Percentiles rank a stretch among this genome's conserved stretches.
phyloP scores from a whole-genome alignment of 2,797 vertebrate genomes.

The Coracias cyanogaster region DNA sequence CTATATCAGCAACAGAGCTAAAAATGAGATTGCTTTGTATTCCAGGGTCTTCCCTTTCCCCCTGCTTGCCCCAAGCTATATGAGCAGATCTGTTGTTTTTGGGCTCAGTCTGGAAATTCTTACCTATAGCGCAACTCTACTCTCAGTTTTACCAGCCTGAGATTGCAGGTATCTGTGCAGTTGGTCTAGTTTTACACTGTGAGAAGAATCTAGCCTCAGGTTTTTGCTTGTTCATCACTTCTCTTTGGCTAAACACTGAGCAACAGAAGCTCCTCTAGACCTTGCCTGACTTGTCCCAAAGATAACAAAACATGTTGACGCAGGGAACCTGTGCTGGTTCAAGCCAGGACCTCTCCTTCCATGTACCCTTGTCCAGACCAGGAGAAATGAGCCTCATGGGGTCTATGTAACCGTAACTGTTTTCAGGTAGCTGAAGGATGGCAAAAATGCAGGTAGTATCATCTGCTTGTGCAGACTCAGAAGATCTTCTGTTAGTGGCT shows the following conservation, averaged over 20 bases:
- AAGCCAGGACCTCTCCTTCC: neutral
- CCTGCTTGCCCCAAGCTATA: neutral
- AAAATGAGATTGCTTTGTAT: neutral
- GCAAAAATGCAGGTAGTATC: neutral
- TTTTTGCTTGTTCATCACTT: neutral
- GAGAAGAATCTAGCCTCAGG: neutral
- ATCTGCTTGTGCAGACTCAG: neutral
- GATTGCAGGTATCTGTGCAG: neutral
- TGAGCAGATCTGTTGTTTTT: neutral
- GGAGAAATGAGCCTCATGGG: neutral
- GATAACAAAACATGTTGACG: neutral
- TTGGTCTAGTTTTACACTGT: neutral
- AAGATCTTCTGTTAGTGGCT: neutral
- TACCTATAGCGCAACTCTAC: neutral
- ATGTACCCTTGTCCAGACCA: neutral
- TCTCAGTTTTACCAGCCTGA: neutral
- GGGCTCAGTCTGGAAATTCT: neutral
- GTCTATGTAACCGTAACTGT: neutral
- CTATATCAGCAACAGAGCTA: neutral
- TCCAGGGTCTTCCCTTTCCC: neutral
- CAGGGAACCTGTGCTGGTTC: neutral
- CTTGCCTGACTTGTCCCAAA: neutral
- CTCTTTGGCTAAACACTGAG: neutral
- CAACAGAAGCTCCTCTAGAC: neutral
- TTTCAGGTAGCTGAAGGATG: neutral